Evolutionary conservation across 2,797 vertebrate species (phyloP).

Genomic region (Cryptoblepharus egeriae): DNA sequence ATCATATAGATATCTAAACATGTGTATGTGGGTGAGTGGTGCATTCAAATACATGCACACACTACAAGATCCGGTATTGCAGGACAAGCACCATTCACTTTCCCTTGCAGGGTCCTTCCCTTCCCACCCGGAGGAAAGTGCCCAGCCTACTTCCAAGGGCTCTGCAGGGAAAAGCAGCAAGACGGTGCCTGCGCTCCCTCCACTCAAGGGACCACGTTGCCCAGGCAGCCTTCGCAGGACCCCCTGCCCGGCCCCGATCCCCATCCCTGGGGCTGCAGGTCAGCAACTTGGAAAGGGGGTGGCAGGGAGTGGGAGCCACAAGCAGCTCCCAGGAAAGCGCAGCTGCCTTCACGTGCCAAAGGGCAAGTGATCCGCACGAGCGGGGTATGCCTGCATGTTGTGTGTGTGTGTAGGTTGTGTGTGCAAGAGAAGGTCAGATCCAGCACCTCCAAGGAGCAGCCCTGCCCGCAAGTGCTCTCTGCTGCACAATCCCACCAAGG

Average conservation of each 20-base stretch:
- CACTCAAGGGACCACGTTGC: not conserved
- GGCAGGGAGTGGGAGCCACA: not conserved
- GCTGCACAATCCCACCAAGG: conserved; percentile 19
- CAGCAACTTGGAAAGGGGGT: not conserved
- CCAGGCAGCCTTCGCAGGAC: not conserved
- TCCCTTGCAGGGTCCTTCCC: not conserved
- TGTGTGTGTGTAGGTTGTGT: too few species aligned
- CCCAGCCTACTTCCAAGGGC: not conserved
- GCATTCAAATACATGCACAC: too few species aligned
- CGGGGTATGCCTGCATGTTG: too few species aligned
- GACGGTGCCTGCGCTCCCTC: not conserved
- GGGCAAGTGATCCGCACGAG: conserved; percentile 21
- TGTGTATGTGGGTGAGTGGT: too few species aligned
- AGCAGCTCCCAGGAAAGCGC: conserved; percentile 2
- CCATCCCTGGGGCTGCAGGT: too few species aligned
- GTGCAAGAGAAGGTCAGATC: not conserved
- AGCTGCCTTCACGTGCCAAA: not conserved
- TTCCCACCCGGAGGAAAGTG: not conserved
- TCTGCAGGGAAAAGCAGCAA: not conserved
- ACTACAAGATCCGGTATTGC: too few species aligned
- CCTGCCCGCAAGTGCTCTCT: not conserved
- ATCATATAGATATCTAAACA: too few species aligned
- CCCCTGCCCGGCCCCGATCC: not conserved
- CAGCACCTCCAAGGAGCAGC: not conserved
- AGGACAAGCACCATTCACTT: not conserved